Base-by-base conservation (phyloP, 2,113 vertebrate genomes). In the Corythaixoides concolor region DNA sequence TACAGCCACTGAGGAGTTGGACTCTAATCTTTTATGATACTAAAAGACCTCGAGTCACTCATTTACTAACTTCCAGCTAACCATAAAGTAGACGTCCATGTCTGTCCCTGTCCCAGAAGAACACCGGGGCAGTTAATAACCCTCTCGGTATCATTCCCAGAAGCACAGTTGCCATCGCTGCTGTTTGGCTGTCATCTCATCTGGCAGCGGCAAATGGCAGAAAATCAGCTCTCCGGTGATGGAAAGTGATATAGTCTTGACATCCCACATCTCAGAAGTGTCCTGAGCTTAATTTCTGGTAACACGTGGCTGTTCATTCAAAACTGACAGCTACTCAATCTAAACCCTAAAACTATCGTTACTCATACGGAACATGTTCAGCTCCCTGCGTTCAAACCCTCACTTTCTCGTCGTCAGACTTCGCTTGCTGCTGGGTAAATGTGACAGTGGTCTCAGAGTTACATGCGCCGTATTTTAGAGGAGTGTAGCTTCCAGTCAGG, bases 351-450 rank as follows among this genome's bases (percentile, higher is more conserved):
- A 56, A 39, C 22, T 64, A 11, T 24, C 55, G 58, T 43, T 75
- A 37, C 5, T 56, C 56, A 3, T 28, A 26, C 21, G 0, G 1
- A 28, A 30, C 5, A 0, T 5, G 3, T 59, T 64, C 70, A 41
- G 43, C 43, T 64, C 50, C 39, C 8, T 1, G 4, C 35, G 13
- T 35, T 70, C 35, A 53, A 52, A 66, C 43, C 32, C 22, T 6
- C 8, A 41, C 26, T 13, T 66, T 24, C 32, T 49, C 47, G 4
- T 5, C 8, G 11, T 32, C 75, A 66, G 52, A 39, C 26, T 24
- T 37, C 9, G 47, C 50, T 70, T 66, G 37, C 52, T 55, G 5
- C 28, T 8, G 14, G 21, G 21, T 45, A 23, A 21, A 28, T 10
- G 35, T 37, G 37, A 33, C 30, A 3, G 2, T 4, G 30, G 41